Conservation (phyloP, 2,888 invertebrate genomes). For the Cryptus armator region DNA sequence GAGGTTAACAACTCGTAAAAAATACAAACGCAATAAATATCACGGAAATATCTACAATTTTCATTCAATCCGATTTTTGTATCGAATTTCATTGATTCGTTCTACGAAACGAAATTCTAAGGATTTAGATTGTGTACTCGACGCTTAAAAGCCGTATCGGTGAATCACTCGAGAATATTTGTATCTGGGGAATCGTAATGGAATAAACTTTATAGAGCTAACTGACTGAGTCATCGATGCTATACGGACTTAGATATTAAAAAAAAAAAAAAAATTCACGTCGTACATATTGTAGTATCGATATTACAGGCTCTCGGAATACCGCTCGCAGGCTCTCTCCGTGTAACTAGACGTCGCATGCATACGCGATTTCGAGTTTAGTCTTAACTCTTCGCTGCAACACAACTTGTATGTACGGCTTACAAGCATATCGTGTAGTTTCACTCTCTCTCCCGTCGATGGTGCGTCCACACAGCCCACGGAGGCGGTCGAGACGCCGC, state of each 20-base stretch:
- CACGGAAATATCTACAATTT: not conserved
- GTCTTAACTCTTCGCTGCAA: not conserved
- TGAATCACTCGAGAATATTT: slow-evolving; percentile 29
- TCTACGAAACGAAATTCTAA: not conserved
- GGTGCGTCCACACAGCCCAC: not conserved
- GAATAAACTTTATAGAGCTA: slow-evolving; percentile 19
- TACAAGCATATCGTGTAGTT: slow-evolving; percentile 63
- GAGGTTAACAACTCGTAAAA: no score
- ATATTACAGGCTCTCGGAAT: slow-evolving; percentile 37
- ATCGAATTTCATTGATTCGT: not conserved
- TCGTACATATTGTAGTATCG: slow-evolving; percentile 25
- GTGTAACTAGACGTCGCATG: slow-evolving; percentile 5
- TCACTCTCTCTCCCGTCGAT: slow-evolving; percentile 41
- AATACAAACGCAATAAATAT: not conserved
- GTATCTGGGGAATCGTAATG: slow-evolving; percentile 38
- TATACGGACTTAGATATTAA: slow-evolving; percentile 10
- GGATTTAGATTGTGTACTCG: not conserved
- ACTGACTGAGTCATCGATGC: slow-evolving; percentile 50
- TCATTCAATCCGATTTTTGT: not conserved
- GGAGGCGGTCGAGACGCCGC: slow-evolving; percentile 11
- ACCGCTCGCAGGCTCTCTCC: slow-evolving; percentile 20
- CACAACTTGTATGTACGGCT: slow-evolving; percentile 60
- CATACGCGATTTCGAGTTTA: not conserved
- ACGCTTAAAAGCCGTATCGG: not conserved
- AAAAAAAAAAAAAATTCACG: slow-evolving; percentile 16